Conservation (phyloP, 2,113 vertebrate genomes). For the Nematolebias whitei region DNA sequence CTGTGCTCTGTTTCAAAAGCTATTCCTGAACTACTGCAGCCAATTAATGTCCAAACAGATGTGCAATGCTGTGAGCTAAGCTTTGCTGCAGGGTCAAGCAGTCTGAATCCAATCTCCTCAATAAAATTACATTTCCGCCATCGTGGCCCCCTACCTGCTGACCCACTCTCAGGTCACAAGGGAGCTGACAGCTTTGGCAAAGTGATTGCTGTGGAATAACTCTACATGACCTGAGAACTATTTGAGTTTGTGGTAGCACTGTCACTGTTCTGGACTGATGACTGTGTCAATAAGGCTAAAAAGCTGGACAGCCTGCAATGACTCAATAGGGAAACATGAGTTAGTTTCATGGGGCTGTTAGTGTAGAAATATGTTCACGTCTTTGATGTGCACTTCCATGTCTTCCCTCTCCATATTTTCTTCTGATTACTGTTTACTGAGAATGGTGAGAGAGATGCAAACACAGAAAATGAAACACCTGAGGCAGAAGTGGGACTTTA, state of each 20-base stretch:
- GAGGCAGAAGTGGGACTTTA: slow-evolving; percentile 74
- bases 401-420: slow-evolving; percentile 35
- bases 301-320: background rate
- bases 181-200: slow-evolving; percentile 30
- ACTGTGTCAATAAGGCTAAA: slow-evolving; percentile 1
- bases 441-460: slow-evolving; percentile 58
- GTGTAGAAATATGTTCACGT: slow-evolving; percentile 40
- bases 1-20: slow-evolving; percentile 35
- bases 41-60: slow-evolving; percentile 79
- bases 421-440: slow-evolving; percentile 64
- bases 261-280: background rate
- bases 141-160: slow-evolving; percentile 51
- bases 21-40: slow-evolving; percentile 63
- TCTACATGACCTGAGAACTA: slow-evolving; percentile 4
- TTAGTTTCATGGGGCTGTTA: slow-evolving; percentile 19
- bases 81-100: slow-evolving; percentile 66
- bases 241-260: background rate
- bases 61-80: slow-evolving; percentile 62
- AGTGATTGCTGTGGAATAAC: slow-evolving; percentile 40
- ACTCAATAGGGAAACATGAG: slow-evolving; percentile 36
- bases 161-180: slow-evolving; percentile 36
- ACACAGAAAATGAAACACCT: slow-evolving; percentile 63
- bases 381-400: slow-evolving; percentile 54
- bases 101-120: slow-evolving; percentile 73
- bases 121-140: slow-evolving; percentile 75